Percentiles rank a stretch among this genome's conserved stretches.
These are phyloP conservation scores for Phataginus tricuspis DNA, from an alignment of 2,797 vertebrate species.

Conservation along the genomic window DNA sequence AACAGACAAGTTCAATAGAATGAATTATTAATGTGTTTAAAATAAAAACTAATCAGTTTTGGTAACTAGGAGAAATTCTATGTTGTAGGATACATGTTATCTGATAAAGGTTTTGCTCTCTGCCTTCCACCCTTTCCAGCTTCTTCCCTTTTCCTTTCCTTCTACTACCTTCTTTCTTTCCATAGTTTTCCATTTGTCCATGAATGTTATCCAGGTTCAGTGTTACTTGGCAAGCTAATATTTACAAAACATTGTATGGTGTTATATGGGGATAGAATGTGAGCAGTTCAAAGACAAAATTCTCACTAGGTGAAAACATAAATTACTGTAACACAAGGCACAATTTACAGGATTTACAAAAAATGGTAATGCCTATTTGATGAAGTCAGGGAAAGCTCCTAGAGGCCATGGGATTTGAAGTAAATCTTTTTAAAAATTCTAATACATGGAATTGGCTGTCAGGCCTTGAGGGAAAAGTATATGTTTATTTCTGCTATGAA, in stretches of 20 bases:
- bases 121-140: fast-evolving
- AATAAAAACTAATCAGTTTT: background rate
- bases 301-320: background rate
- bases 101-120: background rate
- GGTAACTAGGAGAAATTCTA: background rate
- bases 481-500: background rate
- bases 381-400: background rate
- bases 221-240: background rate
- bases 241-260: background rate
- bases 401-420: background rate
- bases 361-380: background rate
- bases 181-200: background rate
- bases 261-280: background rate
- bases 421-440: background rate
- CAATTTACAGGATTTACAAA: background rate
- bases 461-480: background rate
- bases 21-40: background rate
- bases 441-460: background rate
- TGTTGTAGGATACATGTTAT: background rate
- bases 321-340: background rate
- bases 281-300: background rate
- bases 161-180: background rate
- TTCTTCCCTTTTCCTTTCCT: background rate
- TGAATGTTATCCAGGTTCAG: too few species aligned
- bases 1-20: background rate